A percentile compares a stretch with the other conserved stretches of the same genome.
These are phyloP conservation scores for Helogale parvula DNA, from an alignment of 2,113 vertebrate species.

Conservation along the genomic window DNA sequence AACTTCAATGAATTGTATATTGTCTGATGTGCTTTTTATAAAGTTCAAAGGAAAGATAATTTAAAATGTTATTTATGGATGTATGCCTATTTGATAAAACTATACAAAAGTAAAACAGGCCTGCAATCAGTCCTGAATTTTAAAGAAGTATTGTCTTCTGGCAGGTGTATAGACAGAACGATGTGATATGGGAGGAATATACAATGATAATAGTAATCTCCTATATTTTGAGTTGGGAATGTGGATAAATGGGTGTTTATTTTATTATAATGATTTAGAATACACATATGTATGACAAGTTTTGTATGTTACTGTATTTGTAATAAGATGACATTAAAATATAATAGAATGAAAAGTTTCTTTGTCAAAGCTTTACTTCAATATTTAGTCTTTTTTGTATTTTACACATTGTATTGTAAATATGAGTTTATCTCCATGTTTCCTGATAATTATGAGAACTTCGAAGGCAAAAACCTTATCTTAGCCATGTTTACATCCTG, in stretches of 20 bases:
- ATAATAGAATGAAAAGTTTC: not conserved
- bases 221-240: not conserved
- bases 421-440: not conserved
- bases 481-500: not conserved
- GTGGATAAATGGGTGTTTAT: not conserved
- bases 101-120: not conserved
- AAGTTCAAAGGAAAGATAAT: not conserved
- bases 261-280: not conserved
- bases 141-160: not conserved
- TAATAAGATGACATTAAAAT: slow-evolving; percentile 27
- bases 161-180: not conserved
- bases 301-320: not conserved
- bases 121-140: not conserved
- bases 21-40: not conserved
- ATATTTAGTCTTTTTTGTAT: not conserved
- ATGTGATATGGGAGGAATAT: not conserved
- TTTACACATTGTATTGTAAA: not conserved
- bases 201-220: not conserved
- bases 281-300: not conserved
- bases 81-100: not conserved
- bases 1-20: not conserved
- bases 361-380: not conserved
- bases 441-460: not conserved
- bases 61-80: not conserved
- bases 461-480: not conserved